phyloP scores from a whole-genome alignment of 2,888 invertebrate genomes.

The Stenurella melanura region DNA sequence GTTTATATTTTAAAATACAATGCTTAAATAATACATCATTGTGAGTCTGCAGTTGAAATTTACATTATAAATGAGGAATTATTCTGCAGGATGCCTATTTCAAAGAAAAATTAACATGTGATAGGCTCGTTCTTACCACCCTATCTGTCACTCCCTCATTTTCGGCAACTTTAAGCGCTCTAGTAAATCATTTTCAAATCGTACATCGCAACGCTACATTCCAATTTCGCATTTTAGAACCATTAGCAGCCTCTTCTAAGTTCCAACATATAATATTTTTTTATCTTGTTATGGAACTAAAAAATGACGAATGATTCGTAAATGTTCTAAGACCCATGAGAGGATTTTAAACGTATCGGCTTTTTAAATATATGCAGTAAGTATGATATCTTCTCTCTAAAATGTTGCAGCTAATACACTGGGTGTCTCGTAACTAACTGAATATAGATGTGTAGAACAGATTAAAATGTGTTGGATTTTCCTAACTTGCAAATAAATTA shows the following conservation, averaged over 20 bases:
- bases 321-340: neutral
- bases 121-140: conserved; percentile 4
- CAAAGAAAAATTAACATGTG: conserved; percentile 7
- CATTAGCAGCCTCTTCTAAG: neutral
- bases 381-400: no score
- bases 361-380: no score
- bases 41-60: neutral
- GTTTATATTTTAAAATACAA: neutral
- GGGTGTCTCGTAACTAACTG: no score
- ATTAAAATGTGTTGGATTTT: no score
- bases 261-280: neutral
- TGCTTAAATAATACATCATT: neutral
- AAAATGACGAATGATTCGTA: neutral
- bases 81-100: neutral
- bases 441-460: no score
- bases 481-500: no score
- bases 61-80: conserved; percentile 7
- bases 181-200: conserved; percentile 7
- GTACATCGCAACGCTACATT: neutral
- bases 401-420: no score
- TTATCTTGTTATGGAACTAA: neutral
- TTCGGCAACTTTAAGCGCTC: conserved; percentile 6
- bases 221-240: conserved; percentile 3
- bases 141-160: conserved; percentile 1
- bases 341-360: neutral